Evolutionary conservation across 2,113 vertebrate genomes (phyloP), one percentile per base, ranked within the genome.

Genomic region (Brachyhypopomus occidentalis): DNA sequence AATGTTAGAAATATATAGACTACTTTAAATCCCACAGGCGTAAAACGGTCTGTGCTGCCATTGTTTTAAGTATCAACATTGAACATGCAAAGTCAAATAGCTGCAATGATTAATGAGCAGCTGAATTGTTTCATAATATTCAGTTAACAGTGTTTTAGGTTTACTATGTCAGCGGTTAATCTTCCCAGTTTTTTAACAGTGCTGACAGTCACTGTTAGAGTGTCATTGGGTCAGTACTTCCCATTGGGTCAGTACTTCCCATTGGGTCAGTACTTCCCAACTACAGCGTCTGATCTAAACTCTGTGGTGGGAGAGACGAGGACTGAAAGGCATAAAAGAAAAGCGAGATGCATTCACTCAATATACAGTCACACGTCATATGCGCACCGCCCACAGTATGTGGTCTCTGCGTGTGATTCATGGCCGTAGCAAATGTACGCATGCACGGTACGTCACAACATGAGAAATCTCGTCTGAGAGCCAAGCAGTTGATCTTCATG

Each of bases 301-400:
- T 20, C 67, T 52, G 16, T 25, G 22, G 66, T 79, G 30, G 69
- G 52, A 45, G 22, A 72, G 12, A 52, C 14, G 45, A 52, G 12
- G 77, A 60, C 23, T 62, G 6, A 45, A 60, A 69, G 56, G 45
- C 34, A 67, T 56, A 22, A 59, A 75, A 75, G 45, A 34, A 69
- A n/a, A 52, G 48, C 56, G 62, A 81, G 72, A 67, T 30, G 72
- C 20, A 56, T 45, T 69, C 34, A 38, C 72, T 69, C 67, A 67
- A 55, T 63, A 70, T 69, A 75, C 55, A 69, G 75, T 48, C 72
- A 20, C 72, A 59, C 72, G 79, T 81, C 79, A 81, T 75, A 81
- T 69, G 48, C 69, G 79, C 72, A 75, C 75, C 62, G 79, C 79
- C 79, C 27, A 81, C 79, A 81, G 62, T 3, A 36, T 30, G 19